Evolutionary conservation across 2,113 vertebrate genomes (phyloP), one percentile per base, ranked within the genome.

Genomic region (Eidolon helvum): DNA sequence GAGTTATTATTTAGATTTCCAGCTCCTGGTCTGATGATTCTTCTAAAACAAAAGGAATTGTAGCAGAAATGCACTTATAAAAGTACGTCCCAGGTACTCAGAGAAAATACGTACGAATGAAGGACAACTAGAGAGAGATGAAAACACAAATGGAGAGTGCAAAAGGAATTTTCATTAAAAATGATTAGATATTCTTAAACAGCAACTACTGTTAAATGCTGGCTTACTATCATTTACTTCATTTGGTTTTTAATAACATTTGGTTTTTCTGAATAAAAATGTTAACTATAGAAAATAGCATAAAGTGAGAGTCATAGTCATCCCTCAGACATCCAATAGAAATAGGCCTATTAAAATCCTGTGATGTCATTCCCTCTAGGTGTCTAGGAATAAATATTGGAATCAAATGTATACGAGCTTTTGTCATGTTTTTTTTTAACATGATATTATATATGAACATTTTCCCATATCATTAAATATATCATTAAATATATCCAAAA

Each of bases 21-120:
- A 91, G 11, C 68, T 75, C 26, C 22, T 38, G 33, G 14, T 72
- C n/a, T 26, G 16, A 89, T 40, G 26, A 30, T 15, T 82, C 50
- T 55, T 87, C 30, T 35, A 93, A 50, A 91, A 91, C 55, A 90
- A 65, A 92, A 43, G 28, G 43, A 77, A 19, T 48, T 40, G 14
- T 68, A 28, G 40, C 18, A 90, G 71, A 94, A 85, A 77, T 77
- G 55, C 9, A 40, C 66, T 75, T 85, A 45, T 3, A 63, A 90
- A 93, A 91, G 59, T 69, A 69, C 45, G 63, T 72, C 72, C 50
- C 24, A 24, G 5, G 10, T 53, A 91, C 43, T 87, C 69, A 59
- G 66, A 91, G 79, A 75, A 97, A 90, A 95, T 66, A 43, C 21
- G 63, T 43, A 75, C 80, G 92, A 89, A 94, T 75, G 66, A 97